These are phyloP conservation scores for Dipodomys merriami DNA, from an alignment of 2,113 vertebrate genomes.

Conservation along the genomic window DNA sequence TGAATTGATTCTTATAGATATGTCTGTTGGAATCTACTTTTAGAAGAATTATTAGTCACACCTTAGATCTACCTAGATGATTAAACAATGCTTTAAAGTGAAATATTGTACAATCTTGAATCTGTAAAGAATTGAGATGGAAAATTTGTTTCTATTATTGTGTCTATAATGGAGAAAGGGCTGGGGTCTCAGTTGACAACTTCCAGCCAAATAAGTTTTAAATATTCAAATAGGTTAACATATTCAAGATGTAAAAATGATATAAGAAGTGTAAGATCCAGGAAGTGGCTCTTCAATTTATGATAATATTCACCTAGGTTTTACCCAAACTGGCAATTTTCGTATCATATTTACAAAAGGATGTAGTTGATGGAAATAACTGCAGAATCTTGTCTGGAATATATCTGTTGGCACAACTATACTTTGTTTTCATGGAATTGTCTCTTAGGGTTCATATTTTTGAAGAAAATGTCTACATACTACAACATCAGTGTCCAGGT, in stretches of 20 bases:
- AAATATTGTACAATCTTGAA: neutral
- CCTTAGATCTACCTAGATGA: neutral
- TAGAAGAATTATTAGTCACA: neutral
- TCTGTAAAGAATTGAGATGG: slow-evolving; percentile 5
- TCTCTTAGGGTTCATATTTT: slow-evolving; percentile 36
- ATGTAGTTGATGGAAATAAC: neutral
- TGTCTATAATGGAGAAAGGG: neutral
- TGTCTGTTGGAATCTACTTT: slow-evolving; percentile 12
- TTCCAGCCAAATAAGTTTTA: neutral
- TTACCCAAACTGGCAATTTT: too few relatives aligned
- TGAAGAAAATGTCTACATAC: neutral
- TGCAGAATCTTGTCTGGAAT: slow-evolving; percentile 3
- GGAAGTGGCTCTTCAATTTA: neutral
- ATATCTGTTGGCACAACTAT: neutral
- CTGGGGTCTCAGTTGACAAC: neutral
- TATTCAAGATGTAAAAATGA: neutral
- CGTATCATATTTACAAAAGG: neutral
- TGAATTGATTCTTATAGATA: neutral
- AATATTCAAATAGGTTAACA: neutral
- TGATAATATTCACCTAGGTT: neutral
- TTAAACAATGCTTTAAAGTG: slow-evolving; percentile 14
- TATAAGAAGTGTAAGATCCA: neutral
- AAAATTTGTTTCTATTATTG: neutral
- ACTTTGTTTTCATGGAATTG: neutral
- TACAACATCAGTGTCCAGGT: neutral